Conservation (phyloP, 2,888 invertebrate species). For the Campaea margaritaria region DNA sequence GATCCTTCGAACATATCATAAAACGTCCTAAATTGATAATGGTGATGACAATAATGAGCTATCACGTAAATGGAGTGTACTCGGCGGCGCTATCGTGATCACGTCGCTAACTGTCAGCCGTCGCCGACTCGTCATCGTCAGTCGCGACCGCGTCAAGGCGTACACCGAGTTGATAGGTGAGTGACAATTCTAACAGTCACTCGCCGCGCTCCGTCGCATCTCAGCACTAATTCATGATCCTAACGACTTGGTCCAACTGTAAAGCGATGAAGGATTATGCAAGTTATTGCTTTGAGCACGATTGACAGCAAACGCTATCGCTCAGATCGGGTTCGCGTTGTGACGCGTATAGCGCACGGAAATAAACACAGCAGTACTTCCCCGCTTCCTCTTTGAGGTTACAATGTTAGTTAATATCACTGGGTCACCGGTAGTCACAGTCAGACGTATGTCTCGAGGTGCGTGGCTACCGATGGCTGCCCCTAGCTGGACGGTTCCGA, state of each 20-base stretch:
- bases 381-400: conserved; percentile 8
- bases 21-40: not conserved
- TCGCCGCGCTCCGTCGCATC: not conserved
- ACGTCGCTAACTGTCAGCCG: not conserved
- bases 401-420: conserved; percentile 12
- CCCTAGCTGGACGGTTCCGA: conserved; percentile 71
- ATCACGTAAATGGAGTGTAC: not conserved
- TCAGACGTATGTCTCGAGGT: conserved; percentile 51
- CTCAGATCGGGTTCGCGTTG: not conserved
- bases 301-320: not conserved
- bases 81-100: no score
- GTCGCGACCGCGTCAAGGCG: conserved; percentile 10
- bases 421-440: conserved; percentile 1
- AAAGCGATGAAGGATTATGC: conserved; percentile 22
- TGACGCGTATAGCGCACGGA: conserved; percentile 6
- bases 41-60: not conserved
- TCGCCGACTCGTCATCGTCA: conserved; percentile 3
- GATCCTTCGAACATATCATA: no score
- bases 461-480: conserved; percentile 33
- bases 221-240: not conserved
- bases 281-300: conserved; percentile 7
- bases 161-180: not conserved
- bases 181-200: conserved; percentile 2
- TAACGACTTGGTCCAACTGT: conserved; percentile 16
- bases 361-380: not conserved